These are phyloP conservation scores for Platycercus adscitus DNA, from an alignment of 2,113 vertebrate species.

Conservation along the genomic window DNA sequence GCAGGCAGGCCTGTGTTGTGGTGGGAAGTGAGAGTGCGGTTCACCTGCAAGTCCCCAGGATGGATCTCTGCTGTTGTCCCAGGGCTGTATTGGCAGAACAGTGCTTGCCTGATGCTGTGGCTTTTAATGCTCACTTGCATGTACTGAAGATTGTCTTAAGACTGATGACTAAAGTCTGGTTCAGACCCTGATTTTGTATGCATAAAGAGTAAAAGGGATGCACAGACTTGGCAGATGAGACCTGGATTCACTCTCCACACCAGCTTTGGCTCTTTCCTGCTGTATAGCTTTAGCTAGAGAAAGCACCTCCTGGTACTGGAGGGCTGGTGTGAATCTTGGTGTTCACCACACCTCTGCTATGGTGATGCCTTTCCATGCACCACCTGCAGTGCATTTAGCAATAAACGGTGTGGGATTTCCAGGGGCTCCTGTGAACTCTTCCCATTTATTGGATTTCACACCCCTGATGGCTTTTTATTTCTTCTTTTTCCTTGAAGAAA, in stretches of 20 bases:
- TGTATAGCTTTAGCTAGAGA: background rate
- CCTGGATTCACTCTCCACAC: background rate
- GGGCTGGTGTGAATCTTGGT: background rate
- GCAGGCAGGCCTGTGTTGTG: too few species aligned
- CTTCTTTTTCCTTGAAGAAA: background rate
- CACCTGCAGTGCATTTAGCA: rapidly evolving
- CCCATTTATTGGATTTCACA: background rate
- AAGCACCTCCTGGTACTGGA: background rate
- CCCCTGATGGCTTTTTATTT: background rate
- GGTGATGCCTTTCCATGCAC: background rate
- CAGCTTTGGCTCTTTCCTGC: background rate
- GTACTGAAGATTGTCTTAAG: background rate
- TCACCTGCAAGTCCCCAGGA: background rate
- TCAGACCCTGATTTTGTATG: background rate
- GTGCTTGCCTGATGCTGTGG: background rate
- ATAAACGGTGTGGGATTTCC: background rate
- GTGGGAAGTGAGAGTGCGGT: background rate
- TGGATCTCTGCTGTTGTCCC: background rate
- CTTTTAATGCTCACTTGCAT: background rate
- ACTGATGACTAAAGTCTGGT: background rate
- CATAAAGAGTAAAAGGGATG: background rate
- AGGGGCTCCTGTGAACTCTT: background rate
- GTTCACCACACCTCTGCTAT: rapidly evolving
- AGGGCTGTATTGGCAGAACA: background rate
- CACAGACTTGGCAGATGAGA: background rate